Conservation (phyloP, 2,113 vertebrate genomes). For the Herpetotheres cachinnans region DNA sequence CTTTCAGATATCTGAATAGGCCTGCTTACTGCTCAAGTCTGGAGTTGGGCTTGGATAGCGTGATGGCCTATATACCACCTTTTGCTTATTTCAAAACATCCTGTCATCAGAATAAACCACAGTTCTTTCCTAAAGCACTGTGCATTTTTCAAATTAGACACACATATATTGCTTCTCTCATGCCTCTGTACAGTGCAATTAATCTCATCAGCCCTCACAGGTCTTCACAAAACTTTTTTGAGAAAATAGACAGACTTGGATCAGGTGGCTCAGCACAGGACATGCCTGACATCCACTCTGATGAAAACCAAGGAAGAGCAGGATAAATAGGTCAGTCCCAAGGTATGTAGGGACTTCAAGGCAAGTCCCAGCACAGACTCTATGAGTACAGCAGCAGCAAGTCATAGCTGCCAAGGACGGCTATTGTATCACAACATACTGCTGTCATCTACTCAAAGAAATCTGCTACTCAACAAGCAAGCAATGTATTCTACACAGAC, state of each 20-base stretch:
- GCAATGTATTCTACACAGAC: background rate
- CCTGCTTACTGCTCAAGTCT: background rate
- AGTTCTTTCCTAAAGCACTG: background rate
- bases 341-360: background rate
- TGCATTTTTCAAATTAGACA: background rate
- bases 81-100: background rate
- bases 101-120: background rate
- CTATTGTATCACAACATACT: background rate
- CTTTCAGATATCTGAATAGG: background rate
- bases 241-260: background rate
- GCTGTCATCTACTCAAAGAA: background rate
- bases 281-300: background rate
- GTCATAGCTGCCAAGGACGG: background rate
- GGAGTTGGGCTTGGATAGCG: background rate
- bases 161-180: background rate
- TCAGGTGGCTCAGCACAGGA: background rate
- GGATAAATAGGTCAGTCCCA: background rate
- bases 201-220: background rate
- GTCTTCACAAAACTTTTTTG: background rate
- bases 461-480: background rate
- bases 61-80: background rate
- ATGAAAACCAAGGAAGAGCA: background rate
- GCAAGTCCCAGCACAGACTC: background rate
- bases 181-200: background rate
- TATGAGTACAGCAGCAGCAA: background rate